Evolutionary conservation across 1,140 invertebrate genomes (phyloP).

Genomic region (Steinernema khuongi): DNA sequence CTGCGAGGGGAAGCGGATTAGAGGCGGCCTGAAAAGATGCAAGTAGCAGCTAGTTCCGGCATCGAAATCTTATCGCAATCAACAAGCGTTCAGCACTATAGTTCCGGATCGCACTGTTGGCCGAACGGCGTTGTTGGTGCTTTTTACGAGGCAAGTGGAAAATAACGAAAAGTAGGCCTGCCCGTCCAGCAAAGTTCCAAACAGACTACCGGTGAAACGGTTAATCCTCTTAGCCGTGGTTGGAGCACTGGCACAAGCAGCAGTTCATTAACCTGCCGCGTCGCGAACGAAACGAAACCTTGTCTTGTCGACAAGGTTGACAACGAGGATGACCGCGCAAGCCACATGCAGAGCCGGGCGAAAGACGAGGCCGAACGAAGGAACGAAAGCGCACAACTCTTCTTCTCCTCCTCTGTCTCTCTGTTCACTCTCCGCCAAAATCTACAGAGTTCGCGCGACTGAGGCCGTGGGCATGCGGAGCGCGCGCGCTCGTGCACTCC

Average conservation of each 20-base stretch:
- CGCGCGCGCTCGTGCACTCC: slow-evolving; percentile 7
- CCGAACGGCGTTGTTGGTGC: background rate
- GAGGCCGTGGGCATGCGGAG: background rate
- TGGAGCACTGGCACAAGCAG: background rate
- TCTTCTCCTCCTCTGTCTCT: background rate
- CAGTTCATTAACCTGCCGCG: slow-evolving; percentile 7
- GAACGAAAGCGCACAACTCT: slow-evolving; percentile 14
- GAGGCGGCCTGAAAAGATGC: background rate
- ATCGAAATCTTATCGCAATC: slow-evolving; percentile 9
- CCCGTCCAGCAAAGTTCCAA: slow-evolving; percentile 3
- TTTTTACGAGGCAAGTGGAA: background rate
- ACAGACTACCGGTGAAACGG: background rate
- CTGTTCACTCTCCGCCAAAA: slow-evolving; percentile 2
- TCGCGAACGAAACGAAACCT: background rate
- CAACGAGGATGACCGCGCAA: background rate
- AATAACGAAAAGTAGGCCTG: slow-evolving; percentile 9
- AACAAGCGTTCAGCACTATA: background rate
- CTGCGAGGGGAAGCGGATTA: background rate
- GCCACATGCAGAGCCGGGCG: background rate
- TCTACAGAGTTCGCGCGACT: slow-evolving; percentile 6
- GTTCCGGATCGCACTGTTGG: background rate
- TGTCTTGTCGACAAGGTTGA: background rate
- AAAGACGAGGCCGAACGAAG: background rate
- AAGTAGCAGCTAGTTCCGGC: background rate
- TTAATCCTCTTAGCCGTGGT: slow-evolving; percentile 1